These are phyloP conservation scores for Laothoe populi DNA, from an alignment of 2,888 invertebrate species.

Conservation along the genomic window DNA sequence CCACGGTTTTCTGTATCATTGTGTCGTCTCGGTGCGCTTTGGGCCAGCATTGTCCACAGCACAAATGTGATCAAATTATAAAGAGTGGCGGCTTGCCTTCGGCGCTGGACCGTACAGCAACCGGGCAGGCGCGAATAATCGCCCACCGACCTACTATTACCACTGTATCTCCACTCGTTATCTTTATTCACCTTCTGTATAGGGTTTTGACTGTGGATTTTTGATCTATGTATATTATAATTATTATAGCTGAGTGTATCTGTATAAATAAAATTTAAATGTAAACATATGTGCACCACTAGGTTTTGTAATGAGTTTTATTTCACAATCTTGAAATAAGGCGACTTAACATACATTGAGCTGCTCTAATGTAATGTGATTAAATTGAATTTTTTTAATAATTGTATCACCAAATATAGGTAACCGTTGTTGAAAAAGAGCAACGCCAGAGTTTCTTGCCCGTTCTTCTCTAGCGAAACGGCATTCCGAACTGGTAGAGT, in stretches of 20 bases:
- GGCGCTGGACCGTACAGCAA: conserved; percentile 55
- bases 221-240: background rate
- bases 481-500: too few relatives aligned
- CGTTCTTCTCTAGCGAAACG: too few relatives aligned
- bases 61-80: conserved; percentile 85
- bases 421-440: too few relatives aligned
- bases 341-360: too few relatives aligned
- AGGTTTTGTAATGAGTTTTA: too few relatives aligned
- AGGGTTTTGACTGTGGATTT: background rate
- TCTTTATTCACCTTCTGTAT: conserved; percentile 5
- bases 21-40: conserved; percentile 72
- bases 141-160: conserved; percentile 35
- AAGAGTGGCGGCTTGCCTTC: conserved; percentile 72
- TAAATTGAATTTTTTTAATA: too few relatives aligned
- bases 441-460: too few relatives aligned
- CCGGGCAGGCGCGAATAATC: conserved; percentile 69
- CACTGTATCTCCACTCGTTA: conserved; percentile 19
- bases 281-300: background rate
- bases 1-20: conserved; percentile 49
- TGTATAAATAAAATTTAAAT: too few relatives aligned
- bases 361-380: too few relatives aligned
- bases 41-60: conserved; percentile 79
- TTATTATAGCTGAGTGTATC: background rate
- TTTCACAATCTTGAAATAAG: too few relatives aligned
- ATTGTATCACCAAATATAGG: too few relatives aligned